Percentiles rank a stretch among this genome's conserved stretches.
Evolutionary conservation across 2,888 invertebrate genomes (phyloP).

Genomic region (Tachina grossa): DNA sequence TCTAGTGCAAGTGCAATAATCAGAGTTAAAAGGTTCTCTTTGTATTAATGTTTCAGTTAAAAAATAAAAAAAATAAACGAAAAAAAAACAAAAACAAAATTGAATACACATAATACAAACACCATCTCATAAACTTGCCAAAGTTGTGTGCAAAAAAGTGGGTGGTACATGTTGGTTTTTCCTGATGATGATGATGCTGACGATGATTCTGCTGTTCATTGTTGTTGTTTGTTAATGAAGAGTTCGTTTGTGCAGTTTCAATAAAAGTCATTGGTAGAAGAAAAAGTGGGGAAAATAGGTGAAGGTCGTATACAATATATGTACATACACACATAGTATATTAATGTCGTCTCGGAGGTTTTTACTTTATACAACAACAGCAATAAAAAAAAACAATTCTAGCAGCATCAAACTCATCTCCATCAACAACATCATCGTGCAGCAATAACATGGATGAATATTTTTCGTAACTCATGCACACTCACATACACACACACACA

Average conservation of each 20-base stretch:
- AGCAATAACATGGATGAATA: constrained; percentile 35
- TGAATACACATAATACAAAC: background rate
- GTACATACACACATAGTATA: constrained; percentile 7
- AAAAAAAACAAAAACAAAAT: background rate
- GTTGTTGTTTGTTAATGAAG: constrained; percentile 56
- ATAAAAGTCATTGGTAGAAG: constrained; percentile 56
- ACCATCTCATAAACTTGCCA: background rate
- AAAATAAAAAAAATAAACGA: background rate
- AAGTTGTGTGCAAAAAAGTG: constrained; percentile 9
- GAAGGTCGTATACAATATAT: constrained; percentile 71
- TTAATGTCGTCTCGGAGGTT: constrained; percentile 71
- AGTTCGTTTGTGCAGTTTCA: constrained; percentile 53
- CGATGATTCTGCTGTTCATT: constrained; percentile 50
- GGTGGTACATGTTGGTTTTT: constrained; percentile 21
- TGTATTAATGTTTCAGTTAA: constrained; percentile 45
- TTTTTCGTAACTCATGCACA: constrained; percentile 8
- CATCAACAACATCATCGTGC: constrained; percentile 15
- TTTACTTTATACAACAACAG: constrained; percentile 53
- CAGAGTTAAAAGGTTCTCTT: constrained; percentile 57
- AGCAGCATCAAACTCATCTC: constrained; percentile 23
- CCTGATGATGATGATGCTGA: constrained; percentile 29
- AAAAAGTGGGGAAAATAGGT: constrained; percentile 67
- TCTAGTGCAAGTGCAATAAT: constrained; percentile 47
- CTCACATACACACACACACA: background rate
- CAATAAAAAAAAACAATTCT: constrained; percentile 28